Base-by-base conservation (phyloP, 2,797 vertebrate genomes). In the Darevskia mixta region DNA sequence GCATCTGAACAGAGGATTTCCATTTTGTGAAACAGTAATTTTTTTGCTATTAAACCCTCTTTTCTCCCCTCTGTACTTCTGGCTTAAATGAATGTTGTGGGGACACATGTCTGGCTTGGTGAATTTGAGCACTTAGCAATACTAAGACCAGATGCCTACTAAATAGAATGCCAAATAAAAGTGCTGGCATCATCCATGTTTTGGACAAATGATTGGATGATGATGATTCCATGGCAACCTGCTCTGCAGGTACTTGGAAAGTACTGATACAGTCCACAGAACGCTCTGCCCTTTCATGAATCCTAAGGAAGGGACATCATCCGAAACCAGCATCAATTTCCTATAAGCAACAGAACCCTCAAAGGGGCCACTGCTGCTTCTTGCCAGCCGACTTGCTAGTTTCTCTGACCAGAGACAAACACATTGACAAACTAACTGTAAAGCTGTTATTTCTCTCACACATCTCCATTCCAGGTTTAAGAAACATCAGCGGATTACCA, bases 81-180 rank as follows among this genome's bases (percentile, higher is more conserved):
- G 92, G 90, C 90, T 93, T 92, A 91, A 94, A 91, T 89, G 84
- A 96, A 43, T 94, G 94, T 91, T 95, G 83, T 88, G 82, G 92
- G 91, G 90, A 95, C 64, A 94, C 95, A 95, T 92, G 95, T 94
- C 86, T 94, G 93, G 91, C 92, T 95, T 91, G 88, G 88, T 93
- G 94, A 96, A 96, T 96, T 90, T 93, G 93, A 94, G 67, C 96
- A 91, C 95, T 96, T 95, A 97, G 89, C 94, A 91, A 86, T 91
- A 87, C 87, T 94, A 95, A 95, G 95, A 94, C 96, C 96, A 97
- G 96, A 96, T 97, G 96, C 93, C 95, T 93, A 90, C 80, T 75
- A 79, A 95, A 93, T 92, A 92, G 87, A 85, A 90, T 96, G 96
- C 96, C 97, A 97, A 94, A 93, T 90, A 83, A 95, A 92, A 96